Evolutionary conservation across 2,113 vertebrate genomes (phyloP).

Genomic region (Meriones unguiculatus): DNA sequence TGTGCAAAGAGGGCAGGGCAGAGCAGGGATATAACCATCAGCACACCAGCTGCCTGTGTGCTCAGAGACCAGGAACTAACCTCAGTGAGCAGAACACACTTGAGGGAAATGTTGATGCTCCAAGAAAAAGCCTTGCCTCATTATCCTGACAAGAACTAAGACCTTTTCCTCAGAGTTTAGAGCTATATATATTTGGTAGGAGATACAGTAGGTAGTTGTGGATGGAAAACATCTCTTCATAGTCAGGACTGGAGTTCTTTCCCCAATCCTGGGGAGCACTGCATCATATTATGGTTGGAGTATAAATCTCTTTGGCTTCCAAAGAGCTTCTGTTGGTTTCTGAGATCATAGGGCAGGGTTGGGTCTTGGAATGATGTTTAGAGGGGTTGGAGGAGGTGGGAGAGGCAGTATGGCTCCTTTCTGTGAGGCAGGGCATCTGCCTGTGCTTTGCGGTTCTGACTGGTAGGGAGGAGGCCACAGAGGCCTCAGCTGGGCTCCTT

Average conservation of each 20-base stretch:
- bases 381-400: not conserved
- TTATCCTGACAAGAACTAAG: not conserved
- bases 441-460: not conserved
- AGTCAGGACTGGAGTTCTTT: not conserved
- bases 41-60: not conserved
- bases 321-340: slow-evolving; percentile 4
- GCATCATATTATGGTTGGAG: not conserved
- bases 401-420: not conserved
- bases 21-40: not conserved
- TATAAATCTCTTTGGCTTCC: slow-evolving; percentile 19
- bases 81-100: not conserved
- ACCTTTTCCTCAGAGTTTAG: slow-evolving; percentile 15
- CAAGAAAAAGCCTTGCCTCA: not conserved
- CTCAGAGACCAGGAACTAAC: not conserved
- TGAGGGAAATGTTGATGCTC: not conserved
- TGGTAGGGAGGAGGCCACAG: not conserved
- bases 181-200: not conserved
- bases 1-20: not conserved
- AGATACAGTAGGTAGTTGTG: not conserved
- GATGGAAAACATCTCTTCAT: not conserved
- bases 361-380: not conserved
- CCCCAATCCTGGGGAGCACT: not conserved
- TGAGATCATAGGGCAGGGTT: not conserved
- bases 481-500: not conserved
- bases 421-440: not conserved